Base-by-base conservation (phyloP, 2,888 invertebrate genomes). In the Meta bourneti region DNA sequence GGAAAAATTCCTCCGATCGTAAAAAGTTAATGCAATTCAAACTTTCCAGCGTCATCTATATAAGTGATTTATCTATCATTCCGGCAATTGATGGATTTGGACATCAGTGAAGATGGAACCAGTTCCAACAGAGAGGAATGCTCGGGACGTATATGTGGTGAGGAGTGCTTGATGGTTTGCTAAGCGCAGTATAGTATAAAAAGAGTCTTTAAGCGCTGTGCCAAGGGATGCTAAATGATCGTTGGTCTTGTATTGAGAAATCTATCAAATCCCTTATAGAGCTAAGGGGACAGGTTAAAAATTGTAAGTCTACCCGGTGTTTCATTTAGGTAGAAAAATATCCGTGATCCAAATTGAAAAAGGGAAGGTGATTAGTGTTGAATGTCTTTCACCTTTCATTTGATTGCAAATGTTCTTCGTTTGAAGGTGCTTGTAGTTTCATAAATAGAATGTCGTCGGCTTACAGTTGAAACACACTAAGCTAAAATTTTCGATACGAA, bases 21-120 rank as follows among this genome's bases (percentile, higher is more conserved):
- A 54, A 79, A 89, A 83, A 89, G n/a, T 70, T 78, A 72, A 78
- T 71, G 54, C 54, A 52, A 83, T 89, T 89, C 72, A 89, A 89
- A 89, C 71, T 83, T 61, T 83, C 75, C 52, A 72, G 11, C 51
- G 80, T 61, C 69, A 72, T 77, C 69, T 72, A n/a, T 34, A 51
- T n/a, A 74, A 80, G 48, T 16, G 61, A 74, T 88, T 69, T 54
- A 70, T 89, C 70, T 77, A 52, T 51, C 71, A 51, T 79, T 16
- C 71, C 48, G 16, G 71, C 16, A 79, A 75, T 20, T 80, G 79
- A 87, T 72, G 48, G 72, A 80, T 79, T 48, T 72, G 16, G 49
- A 34, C 48, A 52, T 34, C 16, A 16, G 71, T 52, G 52, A 52
- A 52, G 78, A 72, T 20, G 34, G 34, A 87, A 74, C 72, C 48